A percentile compares a stretch with the other conserved stretches of the same genome.
These are phyloP conservation scores for Pseudonaja textilis DNA, from an alignment of 2,113 vertebrate species.

Conservation along the genomic window DNA sequence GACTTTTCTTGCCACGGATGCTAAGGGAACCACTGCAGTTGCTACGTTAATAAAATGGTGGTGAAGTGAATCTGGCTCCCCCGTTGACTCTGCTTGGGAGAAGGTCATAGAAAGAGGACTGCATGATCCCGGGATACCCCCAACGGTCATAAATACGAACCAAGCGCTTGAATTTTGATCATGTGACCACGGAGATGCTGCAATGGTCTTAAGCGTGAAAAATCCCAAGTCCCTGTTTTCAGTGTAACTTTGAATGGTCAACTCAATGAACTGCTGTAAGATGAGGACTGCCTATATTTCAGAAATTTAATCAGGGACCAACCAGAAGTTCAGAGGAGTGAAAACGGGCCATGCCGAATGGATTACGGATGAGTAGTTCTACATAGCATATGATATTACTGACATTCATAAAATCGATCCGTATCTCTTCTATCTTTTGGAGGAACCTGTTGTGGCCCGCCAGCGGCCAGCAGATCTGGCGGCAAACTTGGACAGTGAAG, in stretches of 20 bases:
- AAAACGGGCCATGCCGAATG: not conserved
- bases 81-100: too few relatives aligned
- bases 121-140: fast-evolving
- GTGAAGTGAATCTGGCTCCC: too few relatives aligned
- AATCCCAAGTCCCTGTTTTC: not conserved
- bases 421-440: too few relatives aligned
- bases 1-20: too few relatives aligned
- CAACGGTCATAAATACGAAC: not conserved
- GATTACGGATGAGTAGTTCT: not conserved
- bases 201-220: not conserved
- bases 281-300: not conserved
- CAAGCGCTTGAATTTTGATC: not conserved
- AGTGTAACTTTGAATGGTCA: not conserved
- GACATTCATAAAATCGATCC: too few relatives aligned
- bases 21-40: too few relatives aligned
- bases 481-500: too few relatives aligned
- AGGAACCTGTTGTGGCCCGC: too few relatives aligned
- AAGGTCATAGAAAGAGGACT: too few relatives aligned
- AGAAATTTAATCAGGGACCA: not conserved
- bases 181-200: too few relatives aligned
- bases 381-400: not conserved
- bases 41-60: too few relatives aligned
- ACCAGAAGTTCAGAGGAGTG: not conserved
- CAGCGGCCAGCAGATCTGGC: too few relatives aligned
- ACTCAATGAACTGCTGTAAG: not conserved